Conservation (phyloP, 2,888 invertebrate species). For the Ichneumon xanthorius region DNA sequence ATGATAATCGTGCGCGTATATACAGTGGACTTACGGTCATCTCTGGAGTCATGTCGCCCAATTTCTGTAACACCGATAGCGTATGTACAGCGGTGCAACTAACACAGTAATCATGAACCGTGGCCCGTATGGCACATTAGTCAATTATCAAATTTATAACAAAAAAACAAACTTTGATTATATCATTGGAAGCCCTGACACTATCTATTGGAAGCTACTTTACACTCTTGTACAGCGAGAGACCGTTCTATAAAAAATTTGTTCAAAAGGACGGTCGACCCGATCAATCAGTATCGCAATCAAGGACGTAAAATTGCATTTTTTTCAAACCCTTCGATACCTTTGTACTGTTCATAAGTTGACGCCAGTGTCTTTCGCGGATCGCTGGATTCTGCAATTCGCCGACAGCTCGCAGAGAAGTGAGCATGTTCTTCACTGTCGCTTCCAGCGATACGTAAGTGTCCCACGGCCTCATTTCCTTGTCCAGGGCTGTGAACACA, state of each 20-base stretch:
- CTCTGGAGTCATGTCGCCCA: slow-evolving; percentile 85
- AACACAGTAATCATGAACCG: slow-evolving; percentile 65
- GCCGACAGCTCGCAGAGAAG: slow-evolving; percentile 96
- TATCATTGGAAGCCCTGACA: slow-evolving; percentile 41
- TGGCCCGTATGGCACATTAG: slow-evolving; percentile 49
- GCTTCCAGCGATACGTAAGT: slow-evolving; percentile 95
- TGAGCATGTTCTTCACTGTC: slow-evolving; percentile 98
- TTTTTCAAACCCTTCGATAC: slow-evolving; percentile 85
- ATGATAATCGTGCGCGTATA: slow-evolving; percentile 77
- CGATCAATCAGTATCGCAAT: slow-evolving; percentile 23
- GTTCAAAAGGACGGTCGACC: slow-evolving; percentile 22
- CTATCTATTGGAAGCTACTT: background rate
- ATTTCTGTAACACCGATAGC: slow-evolving; percentile 84
- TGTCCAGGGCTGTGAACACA: slow-evolving; percentile 89
- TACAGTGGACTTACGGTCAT: slow-evolving; percentile 85
- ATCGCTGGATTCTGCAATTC: slow-evolving; percentile 98
- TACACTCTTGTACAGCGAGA: slow-evolving; percentile 26
- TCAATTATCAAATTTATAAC: slow-evolving; percentile 12
- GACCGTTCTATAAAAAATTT: slow-evolving; percentile 38
- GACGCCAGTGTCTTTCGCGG: slow-evolving; percentile 98
- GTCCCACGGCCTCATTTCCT: slow-evolving; percentile 98
- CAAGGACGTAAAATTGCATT: slow-evolving; percentile 42
- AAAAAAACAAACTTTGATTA: slow-evolving; percentile 4
- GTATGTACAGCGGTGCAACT: slow-evolving; percentile 84
- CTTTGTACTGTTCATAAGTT: slow-evolving; percentile 98